Base-by-base conservation (phyloP, 2,797 vertebrate genomes). In the Etheostoma perlongum region DNA sequence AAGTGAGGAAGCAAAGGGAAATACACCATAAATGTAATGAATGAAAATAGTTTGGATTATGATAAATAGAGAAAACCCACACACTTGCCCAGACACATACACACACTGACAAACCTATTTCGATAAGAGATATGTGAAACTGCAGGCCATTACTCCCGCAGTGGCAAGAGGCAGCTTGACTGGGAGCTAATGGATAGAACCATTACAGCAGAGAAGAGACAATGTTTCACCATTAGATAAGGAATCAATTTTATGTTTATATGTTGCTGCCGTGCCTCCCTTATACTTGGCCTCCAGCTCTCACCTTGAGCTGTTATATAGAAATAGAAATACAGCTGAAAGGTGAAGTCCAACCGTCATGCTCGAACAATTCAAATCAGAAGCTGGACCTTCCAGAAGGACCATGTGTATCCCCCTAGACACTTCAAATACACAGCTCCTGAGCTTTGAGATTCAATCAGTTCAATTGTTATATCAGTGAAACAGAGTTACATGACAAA, bases 171-270 rank as follows among this genome's bases (percentile, higher is more conserved):
- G 82, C 79, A 64, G 75, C 85, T 76, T 72, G 78, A 82, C 79
- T 86, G 63, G 76, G 51, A 75, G 79, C 74, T 88, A 82, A 86
- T 82, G 76, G 86, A 84, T 84, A 57, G 74, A 85, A 75, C 81
- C 78, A 67, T 67, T 82, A 79, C 48, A 52, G 72, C 71, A 21
- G 5, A 68, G 67, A 42, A 75, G 84, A 83, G 78, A 67, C 86
- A 40, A 75, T 85, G 65, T 60, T 78, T 88, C 82, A 90, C 83
- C 67, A 75, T 78, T 80, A 89, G 76, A 88, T 82, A 84, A 79
- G 23, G 71, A 90, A 91, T 90, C 89, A 88, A 90, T 90, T 81
- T 74, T 67, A 80, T 79, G 82, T 87, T 84, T 75, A 76, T 76
- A 72, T 85, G 79, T 79, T 75, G 52, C 72, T 36, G 64, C 79